Evolutionary conservation across 2,888 invertebrate species (phyloP).

Genomic region (Corythucha ciliata): DNA sequence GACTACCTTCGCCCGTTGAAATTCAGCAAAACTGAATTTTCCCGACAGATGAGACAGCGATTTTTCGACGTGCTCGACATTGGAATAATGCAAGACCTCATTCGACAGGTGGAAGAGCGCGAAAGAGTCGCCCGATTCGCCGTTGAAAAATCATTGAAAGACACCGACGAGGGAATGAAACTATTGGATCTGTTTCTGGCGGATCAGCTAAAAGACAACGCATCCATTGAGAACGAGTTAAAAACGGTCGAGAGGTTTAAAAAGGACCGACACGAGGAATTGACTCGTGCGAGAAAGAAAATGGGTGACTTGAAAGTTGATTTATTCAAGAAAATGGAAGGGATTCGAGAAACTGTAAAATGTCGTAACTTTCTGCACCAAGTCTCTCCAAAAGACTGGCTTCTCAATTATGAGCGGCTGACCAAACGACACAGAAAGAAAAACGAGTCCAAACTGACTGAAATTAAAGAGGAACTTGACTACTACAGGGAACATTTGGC

Average conservation of each 20-base stretch:
- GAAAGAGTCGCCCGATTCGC: conserved; percentile 10
- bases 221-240: conserved; percentile 13
- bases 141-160: conserved; percentile 12
- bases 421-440: not conserved
- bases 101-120: conserved; percentile 17
- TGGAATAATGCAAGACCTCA: conserved; percentile 10
- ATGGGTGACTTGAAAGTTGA: conserved; percentile 23
- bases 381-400: conserved; percentile 10
- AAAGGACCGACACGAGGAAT: conserved; percentile 6
- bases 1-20: no score
- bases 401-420: conserved; percentile 7
- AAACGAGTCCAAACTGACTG: not conserved
- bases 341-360: conserved; percentile 18
- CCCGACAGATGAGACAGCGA: conserved; percentile 1
- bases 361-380: conserved; percentile 20
- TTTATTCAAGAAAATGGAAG: conserved; percentile 22
- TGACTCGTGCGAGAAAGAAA: conserved; percentile 16
- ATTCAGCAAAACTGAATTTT: conserved; percentile 15
- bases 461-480: conserved; percentile 7
- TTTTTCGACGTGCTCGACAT: conserved; percentile 15
- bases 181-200: conserved; percentile 18
- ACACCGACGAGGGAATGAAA: conserved; percentile 18
- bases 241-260: conserved; percentile 10
- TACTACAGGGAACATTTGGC: conserved; percentile 18
- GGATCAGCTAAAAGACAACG: conserved; percentile 20